Evolutionary conservation across 2,888 invertebrate genomes (phyloP).

Genomic region (Trimorus sp.): DNA sequence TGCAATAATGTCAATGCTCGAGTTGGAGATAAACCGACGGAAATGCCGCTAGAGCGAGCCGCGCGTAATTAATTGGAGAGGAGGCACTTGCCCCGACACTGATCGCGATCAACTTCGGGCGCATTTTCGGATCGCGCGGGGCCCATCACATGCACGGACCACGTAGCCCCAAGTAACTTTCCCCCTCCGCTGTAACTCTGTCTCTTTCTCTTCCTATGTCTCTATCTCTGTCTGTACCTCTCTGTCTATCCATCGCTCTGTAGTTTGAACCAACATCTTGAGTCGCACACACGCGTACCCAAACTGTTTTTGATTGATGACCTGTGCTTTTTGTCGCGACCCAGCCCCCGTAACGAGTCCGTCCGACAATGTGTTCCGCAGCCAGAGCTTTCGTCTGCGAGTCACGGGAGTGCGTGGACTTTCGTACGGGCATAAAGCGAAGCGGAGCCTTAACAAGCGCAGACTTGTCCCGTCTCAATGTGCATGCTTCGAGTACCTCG

Average conservation of each 20-base stretch:
- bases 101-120: constrained; percentile 35
- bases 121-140: constrained; percentile 18
- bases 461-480: constrained; percentile 22
- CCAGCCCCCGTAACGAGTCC: constrained; percentile 26
- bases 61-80: constrained; percentile 63
- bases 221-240: constrained; percentile 15
- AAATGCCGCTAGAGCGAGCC: constrained; percentile 46
- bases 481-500: constrained; percentile 51
- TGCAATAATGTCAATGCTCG: constrained; percentile 63
- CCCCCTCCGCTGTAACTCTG: constrained; percentile 3
- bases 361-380: constrained; percentile 26
- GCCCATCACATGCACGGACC: constrained; percentile 6
- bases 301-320: constrained; percentile 48
- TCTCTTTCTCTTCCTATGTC: constrained; percentile 17
- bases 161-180: constrained; percentile 40
- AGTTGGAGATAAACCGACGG: constrained; percentile 60
- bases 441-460: not conserved
- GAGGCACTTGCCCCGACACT: constrained; percentile 52
- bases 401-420: no score
- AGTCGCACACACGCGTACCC: constrained; percentile 38
- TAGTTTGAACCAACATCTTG: constrained; percentile 39
- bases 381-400: constrained; percentile 52
- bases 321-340: constrained; percentile 53
- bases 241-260: constrained; percentile 22
- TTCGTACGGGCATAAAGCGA: no score